A percentile compares a stretch with the other conserved stretches of the same genome.
These are phyloP conservation scores for Clarias fuscus DNA, from an alignment of 2,797 vertebrate species.

Conservation along the genomic window DNA sequence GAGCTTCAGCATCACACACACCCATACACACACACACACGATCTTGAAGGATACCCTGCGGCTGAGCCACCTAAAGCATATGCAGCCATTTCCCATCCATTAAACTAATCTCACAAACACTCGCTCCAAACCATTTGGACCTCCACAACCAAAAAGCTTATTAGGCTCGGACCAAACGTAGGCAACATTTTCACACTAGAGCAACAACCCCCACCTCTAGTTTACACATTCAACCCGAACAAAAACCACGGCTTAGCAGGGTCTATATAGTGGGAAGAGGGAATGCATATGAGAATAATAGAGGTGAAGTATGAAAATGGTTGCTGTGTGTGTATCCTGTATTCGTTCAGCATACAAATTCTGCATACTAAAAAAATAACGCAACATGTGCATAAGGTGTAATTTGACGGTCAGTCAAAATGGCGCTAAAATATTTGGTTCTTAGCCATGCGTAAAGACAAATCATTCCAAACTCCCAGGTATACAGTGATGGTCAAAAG, in stretches of 20 bases:
- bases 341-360: neutral
- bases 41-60: conserved; percentile 20
- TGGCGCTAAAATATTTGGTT: neutral
- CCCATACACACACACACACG: neutral
- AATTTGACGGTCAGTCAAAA: neutral
- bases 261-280: neutral
- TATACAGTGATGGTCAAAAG: too few species aligned
- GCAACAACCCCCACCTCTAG: neutral
- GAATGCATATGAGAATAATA: neutral
- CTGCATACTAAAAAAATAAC: neutral
- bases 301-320: neutral
- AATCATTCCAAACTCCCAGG: neutral
- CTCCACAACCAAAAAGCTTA: neutral
- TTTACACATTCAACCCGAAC: neutral
- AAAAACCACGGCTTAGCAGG: neutral
- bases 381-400: neutral
- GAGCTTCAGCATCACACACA: conserved; percentile 35
- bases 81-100: conserved; percentile 35
- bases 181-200: too few species aligned
- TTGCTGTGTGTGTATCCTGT: neutral
- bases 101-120: conserved; percentile 37
- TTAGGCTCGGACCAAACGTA: neutral
- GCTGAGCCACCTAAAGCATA: conserved; percentile 13
- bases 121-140: conserved; percentile 15
- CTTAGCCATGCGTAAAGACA: neutral